Evolutionary conservation across 2,797 vertebrate species (phyloP).

Genomic region (Micromesistius poutassou): DNA sequence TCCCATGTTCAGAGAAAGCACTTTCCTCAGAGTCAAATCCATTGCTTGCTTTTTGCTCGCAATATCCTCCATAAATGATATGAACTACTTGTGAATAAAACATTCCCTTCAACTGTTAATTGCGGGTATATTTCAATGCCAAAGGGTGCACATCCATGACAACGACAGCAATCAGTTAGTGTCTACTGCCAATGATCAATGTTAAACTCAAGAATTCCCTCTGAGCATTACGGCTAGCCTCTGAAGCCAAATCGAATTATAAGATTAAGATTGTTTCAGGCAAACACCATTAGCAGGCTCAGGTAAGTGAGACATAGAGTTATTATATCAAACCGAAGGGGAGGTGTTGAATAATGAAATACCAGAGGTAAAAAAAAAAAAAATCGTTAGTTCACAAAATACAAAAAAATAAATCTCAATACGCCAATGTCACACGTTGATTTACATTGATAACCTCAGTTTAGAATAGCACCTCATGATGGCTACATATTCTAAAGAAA

Average conservation of each 20-base stretch:
- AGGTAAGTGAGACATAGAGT: neutral
- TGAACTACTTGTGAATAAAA: neutral
- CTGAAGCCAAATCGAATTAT: neutral
- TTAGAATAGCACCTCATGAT: neutral
- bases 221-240: neutral
- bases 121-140: neutral
- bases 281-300: neutral
- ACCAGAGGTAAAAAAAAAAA: no score
- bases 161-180: neutral
- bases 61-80: neutral
- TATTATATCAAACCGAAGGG: neutral
- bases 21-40: neutral
- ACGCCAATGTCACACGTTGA: neutral
- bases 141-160: neutral
- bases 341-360: neutral
- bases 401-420: no score
- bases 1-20: no score
- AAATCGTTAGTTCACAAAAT: no score
- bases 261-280: neutral
- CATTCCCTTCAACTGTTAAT: neutral
- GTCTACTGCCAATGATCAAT: neutral
- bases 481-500: no score
- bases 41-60: neutral
- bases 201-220: neutral
- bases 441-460: neutral